Evolutionary conservation across 2,888 invertebrate genomes (phyloP), one percentile per base, ranked within the genome.

Genomic region (Eupithecia centaureata): DNA sequence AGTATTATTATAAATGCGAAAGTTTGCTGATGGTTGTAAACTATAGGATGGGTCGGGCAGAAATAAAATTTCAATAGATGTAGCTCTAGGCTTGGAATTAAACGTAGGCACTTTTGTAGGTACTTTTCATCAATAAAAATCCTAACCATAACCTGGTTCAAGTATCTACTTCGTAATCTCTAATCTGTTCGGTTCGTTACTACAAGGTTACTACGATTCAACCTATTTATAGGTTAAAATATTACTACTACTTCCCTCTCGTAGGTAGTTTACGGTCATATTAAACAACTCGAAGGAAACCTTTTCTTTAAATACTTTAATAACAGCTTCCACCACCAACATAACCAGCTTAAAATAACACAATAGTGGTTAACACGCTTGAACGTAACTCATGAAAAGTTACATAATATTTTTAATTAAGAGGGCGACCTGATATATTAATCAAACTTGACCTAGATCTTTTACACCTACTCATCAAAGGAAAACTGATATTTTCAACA

Each of bases 281-380:
- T 35, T 58, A 33, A 13, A 25, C 12, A 57, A 58, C 22, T 42
- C 27, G 4, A 59, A 25, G 27, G 54, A 62, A 62, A 62, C 62
- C 52, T 25, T 62, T 13, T 12, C 51, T 33, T 27, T 35, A 61
- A 52, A 61, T 35, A 52, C 32, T 12, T 18, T n/a, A 38, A n/a
- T 38, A 38, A 8, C 12, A 22, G 5, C 13, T 52, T 25, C 27
- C 13, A 27, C 25, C 4, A 51, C 22, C 13, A 25, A 25, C 22
- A 13, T 52, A 18, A 57, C 56, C 18, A 5, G n/a, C 18, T 57
- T 57, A 57, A 61, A 66, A 42, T 59, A 28, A 32, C 27, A 8
- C 30, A n/a, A 18, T n/a, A 18, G 10, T 60, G 32, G 54, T 22
- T 57, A 22, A 57, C 52, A 28, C 58, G 60, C 58, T 12, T 51